Percentiles rank a stretch among this genome's conserved stretches.
Evolutionary conservation across 2,888 invertebrate species (phyloP).

Genomic region (Papilio gigon): DNA sequence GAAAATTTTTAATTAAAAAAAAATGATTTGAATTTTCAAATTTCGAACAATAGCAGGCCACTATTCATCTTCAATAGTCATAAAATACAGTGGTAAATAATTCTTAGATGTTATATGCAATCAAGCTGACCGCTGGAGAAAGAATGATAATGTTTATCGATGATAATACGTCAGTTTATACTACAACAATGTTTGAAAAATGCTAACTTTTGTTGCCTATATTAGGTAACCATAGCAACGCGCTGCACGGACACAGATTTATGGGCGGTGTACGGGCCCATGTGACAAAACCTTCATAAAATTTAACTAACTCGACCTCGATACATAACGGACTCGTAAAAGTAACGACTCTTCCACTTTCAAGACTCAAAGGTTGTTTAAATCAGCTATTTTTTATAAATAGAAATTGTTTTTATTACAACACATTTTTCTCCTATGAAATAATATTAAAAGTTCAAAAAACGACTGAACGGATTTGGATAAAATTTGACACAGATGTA

Average conservation of each 20-base stretch:
- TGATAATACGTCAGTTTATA: not conserved
- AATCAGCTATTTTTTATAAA: not conserved
- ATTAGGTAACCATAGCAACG: constrained; percentile 12
- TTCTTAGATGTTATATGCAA: no score
- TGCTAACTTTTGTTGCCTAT: constrained; percentile 22
- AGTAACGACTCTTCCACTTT: constrained; percentile 13
- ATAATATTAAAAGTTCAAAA: not conserved
- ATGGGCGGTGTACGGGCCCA: constrained; percentile 18
- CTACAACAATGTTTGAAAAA: not conserved
- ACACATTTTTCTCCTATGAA: not conserved
- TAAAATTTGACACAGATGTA: no score
- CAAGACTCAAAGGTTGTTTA: constrained; percentile 19
- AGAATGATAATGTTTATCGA: not conserved
- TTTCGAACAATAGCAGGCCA: no score
- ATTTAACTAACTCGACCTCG: constrained; percentile 26
- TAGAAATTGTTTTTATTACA: not conserved
- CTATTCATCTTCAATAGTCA: no score
- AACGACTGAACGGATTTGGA: no score
- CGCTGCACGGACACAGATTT: constrained; percentile 17
- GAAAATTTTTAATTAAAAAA: no score
- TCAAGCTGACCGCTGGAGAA: no score
- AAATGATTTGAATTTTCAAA: no score
- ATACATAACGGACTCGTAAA: constrained; percentile 19
- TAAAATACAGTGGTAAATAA: no score
- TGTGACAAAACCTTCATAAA: constrained; percentile 35